Evolutionary conservation across 37 sponge, comb jelly and placozoan species (phyloP).

Genomic region (Haliclona indistincta): DNA sequence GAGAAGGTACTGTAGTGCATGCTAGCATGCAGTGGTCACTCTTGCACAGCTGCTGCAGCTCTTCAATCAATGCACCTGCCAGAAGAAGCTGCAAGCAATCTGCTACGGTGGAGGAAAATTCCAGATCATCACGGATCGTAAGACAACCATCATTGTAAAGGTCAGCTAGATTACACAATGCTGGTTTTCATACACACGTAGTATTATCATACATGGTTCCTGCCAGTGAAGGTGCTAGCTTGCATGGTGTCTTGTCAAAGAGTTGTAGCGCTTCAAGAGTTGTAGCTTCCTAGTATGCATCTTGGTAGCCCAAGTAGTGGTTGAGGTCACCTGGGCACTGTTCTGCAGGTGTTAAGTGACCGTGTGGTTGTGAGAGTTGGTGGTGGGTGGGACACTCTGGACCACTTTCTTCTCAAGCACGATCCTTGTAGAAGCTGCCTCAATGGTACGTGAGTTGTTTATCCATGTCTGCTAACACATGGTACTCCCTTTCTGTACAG

Average conservation of each 20-base stretch:
- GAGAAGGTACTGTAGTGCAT: constrained; percentile 12
- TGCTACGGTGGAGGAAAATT: constrained; percentile 60
- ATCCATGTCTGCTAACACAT: not conserved
- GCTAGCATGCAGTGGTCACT: not conserved
- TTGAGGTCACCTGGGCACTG: too few species aligned
- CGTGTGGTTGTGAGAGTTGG: constrained; percentile 79
- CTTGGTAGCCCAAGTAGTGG: too few species aligned
- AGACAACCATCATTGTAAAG: too few species aligned
- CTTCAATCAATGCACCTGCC: constrained; percentile 54
- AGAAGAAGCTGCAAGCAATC: constrained; percentile 44
- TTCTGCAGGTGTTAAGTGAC: constrained; percentile 67
- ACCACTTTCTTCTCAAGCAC: constrained; percentile 76
- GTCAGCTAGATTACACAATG: too few species aligned
- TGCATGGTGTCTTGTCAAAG: not conserved
- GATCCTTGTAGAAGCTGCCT: constrained; percentile 61
- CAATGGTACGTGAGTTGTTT: not conserved
- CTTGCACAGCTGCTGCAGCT: constrained; percentile 44
- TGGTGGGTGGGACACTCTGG: constrained; percentile 84
- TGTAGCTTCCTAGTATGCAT: too few species aligned
- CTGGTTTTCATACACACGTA: too few species aligned
- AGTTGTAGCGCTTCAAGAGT: not conserved
- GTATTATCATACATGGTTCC: not conserved
- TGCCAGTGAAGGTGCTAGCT: not conserved
- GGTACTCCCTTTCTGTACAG: too few species aligned
- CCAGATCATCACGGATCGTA: constrained; percentile 17